phyloP scores from a whole-genome alignment of 2,797 vertebrate species.

The Premnoplex brunnescens region DNA sequence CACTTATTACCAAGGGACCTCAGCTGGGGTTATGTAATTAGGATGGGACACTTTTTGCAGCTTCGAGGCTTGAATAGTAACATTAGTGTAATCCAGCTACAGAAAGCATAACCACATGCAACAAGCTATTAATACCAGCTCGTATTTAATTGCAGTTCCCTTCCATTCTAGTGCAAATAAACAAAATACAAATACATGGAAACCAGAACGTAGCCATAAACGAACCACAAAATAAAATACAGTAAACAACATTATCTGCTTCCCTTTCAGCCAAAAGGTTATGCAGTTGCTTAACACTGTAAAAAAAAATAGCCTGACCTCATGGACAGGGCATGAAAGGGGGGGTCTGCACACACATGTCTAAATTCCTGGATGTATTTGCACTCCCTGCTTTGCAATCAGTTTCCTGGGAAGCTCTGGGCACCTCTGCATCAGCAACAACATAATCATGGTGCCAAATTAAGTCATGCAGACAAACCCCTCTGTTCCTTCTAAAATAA shows the following conservation, averaged over 20 bases:
- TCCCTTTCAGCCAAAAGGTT: neutral
- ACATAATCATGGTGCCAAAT: neutral
- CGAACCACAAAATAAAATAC: neutral
- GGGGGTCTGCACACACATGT: neutral
- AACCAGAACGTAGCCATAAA: neutral
- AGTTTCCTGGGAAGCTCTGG: neutral
- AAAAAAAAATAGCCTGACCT: neutral
- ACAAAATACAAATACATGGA: neutral
- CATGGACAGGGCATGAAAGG: neutral
- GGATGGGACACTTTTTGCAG: slow-evolving; percentile 2
- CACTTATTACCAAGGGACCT: neutral
- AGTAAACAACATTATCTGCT: neutral
- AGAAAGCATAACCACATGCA: neutral
- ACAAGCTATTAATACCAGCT: neutral
- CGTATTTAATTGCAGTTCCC: neutral
- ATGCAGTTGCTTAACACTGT: neutral
- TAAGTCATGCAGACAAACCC: neutral
- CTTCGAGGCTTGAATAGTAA: slow-evolving; percentile 6
- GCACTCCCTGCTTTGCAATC: neutral
- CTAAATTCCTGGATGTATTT: neutral
- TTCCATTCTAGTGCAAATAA: neutral
- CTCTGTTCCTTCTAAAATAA: neutral
- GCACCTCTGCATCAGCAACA: neutral
- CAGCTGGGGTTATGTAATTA: neutral
- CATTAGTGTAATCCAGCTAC: neutral